Evolutionary conservation across 35 echinoderm and acorn worm genomes (phyloP).

Genomic region (Ophiothrix spiculata): DNA sequence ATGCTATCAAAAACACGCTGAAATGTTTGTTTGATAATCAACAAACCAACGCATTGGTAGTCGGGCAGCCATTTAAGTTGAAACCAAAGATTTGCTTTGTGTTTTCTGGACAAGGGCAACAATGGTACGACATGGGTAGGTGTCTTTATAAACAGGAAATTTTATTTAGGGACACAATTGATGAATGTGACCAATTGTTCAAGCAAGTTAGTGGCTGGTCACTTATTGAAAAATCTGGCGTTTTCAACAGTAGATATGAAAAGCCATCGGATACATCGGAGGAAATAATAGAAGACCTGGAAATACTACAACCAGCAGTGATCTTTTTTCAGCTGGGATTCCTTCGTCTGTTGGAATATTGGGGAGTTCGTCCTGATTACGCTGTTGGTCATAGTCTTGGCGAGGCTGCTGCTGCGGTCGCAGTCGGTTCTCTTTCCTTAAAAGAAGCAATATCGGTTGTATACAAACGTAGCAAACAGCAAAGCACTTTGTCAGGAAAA

Average conservation of each 20-base stretch:
- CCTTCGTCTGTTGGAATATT: constrained; percentile 57
- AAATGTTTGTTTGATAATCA: constrained; percentile 38
- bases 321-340: constrained; percentile 82
- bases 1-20: constrained; percentile 52
- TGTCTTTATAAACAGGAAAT: constrained; percentile 70
- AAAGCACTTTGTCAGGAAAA: constrained; percentile 64
- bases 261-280: background rate
- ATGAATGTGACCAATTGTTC: constrained; percentile 80
- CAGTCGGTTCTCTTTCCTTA: constrained; percentile 68
- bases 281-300: constrained; percentile 45
- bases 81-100: constrained; percentile 78
- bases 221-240: constrained; percentile 31
- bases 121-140: constrained; percentile 87
- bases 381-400: constrained; percentile 90
- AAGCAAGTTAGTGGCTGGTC: constrained; percentile 89
- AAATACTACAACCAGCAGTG: constrained; percentile 77
- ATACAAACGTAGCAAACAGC: constrained; percentile 76
- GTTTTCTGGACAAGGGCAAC: constrained; percentile 96
- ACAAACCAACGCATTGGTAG: background rate
- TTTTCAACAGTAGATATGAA: background rate
- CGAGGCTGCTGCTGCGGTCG: constrained; percentile 87
- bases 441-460: constrained; percentile 74
- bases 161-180: constrained; percentile 48
- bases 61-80: background rate
- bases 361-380: constrained; percentile 71